These are phyloP conservation scores for Caracal caracal DNA, from an alignment of 2,113 vertebrate genomes.

Conservation along the genomic window DNA sequence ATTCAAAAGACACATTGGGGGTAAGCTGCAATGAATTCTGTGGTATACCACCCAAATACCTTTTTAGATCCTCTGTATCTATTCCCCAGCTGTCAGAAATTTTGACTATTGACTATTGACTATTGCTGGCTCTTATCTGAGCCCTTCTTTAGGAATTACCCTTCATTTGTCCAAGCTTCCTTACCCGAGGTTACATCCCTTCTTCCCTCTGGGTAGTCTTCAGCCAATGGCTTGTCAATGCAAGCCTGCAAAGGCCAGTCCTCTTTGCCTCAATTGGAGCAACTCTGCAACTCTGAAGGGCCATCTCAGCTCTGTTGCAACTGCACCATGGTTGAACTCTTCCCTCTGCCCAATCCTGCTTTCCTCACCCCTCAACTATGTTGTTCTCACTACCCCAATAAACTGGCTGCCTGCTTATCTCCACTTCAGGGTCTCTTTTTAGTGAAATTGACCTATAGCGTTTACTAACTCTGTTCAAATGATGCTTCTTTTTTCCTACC, in stretches of 20 bases:
- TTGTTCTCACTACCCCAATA: not conserved
- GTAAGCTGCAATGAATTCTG: not conserved
- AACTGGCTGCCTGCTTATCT: not conserved
- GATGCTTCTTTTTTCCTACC: not conserved
- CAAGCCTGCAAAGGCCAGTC: not conserved
- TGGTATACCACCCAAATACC: not conserved
- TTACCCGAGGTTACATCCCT: not conserved
- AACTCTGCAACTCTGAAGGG: not conserved
- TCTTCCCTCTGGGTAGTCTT: not conserved
- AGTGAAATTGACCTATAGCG: not conserved
- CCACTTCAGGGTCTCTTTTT: not conserved
- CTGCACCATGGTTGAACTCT: not conserved
- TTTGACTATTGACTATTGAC: not conserved
- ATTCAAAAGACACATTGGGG: not conserved
- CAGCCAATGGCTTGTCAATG: fast-evolving
- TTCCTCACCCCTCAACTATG: fast-evolving
- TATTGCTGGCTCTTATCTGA: not conserved
- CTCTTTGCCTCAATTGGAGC: not conserved
- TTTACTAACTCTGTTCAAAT: not conserved
- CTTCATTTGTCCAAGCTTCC: not conserved
- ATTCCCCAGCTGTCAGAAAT: not conserved
- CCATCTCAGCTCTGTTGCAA: not conserved
- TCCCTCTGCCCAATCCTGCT: not conserved
- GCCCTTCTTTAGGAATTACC: not conserved
- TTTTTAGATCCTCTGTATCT: not conserved